Percentiles rank a stretch among this genome's conserved stretches.
Conservation (phyloP, 2,888 invertebrate genomes). For the Drosophila paramelanica region DNA sequence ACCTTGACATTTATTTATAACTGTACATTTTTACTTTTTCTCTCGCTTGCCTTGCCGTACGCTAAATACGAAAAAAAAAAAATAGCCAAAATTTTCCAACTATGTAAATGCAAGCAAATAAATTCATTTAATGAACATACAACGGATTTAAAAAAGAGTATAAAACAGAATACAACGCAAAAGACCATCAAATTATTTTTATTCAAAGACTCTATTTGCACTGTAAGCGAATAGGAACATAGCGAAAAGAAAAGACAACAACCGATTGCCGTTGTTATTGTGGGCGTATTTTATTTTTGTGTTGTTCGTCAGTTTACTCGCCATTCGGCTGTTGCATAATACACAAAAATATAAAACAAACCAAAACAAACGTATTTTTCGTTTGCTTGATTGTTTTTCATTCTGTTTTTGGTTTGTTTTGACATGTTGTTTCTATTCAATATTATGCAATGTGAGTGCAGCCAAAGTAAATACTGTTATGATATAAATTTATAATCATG, state of each 20-base stretch:
- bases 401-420: conserved; percentile 54
- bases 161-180: conserved; percentile 3
- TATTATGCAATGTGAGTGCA: conserved; percentile 68
- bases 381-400: conserved; percentile 11
- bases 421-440: conserved; percentile 40
- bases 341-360: conserved; percentile 30
- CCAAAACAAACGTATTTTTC: conserved; percentile 6
- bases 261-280: conserved; percentile 31
- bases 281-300: conserved; percentile 14
- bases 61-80: conserved; percentile 31
- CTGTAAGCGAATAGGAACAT: conserved; percentile 11
- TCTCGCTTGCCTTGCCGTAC: conserved; percentile 34
- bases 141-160: not conserved
- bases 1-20: conserved; percentile 84
- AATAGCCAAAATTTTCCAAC: conserved; percentile 7
- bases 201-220: not conserved
- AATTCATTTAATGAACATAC: conserved; percentile 26
- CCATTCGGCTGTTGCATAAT: conserved; percentile 62
- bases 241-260: conserved; percentile 26
- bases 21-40: conserved; percentile 67
- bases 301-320: conserved; percentile 20
- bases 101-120: conserved; percentile 15
- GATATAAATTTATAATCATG: conserved; percentile 26
- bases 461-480: conserved; percentile 16
- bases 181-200: conserved; percentile 29